Percentiles rank a stretch among this genome's conserved stretches.
Conservation (phyloP, 2,888 invertebrate species). For the Eupithecia dodoneata region DNA sequence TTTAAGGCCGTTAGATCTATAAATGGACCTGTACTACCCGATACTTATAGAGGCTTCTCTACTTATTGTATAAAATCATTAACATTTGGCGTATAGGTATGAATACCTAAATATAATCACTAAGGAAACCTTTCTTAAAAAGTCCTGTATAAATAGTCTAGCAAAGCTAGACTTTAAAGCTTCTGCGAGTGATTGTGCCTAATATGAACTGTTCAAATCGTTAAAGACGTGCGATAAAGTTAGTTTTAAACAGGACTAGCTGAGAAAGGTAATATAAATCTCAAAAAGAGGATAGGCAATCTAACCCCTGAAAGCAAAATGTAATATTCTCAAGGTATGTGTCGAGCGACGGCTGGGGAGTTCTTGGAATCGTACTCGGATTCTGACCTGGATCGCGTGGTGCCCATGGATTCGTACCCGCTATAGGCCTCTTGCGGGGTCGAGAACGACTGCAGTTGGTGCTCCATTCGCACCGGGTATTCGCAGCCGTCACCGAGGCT, state of each 20-base stretch:
- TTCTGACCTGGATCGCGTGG: constrained; percentile 92
- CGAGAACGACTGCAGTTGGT: constrained; percentile 79
- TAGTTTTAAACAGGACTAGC: constrained; percentile 19
- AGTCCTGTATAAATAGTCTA: constrained; percentile 10
- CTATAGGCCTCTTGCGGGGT: constrained; percentile 72
- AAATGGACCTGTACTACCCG: not conserved
- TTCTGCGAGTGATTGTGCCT: constrained; percentile 4
- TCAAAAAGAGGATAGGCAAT: constrained; percentile 27
- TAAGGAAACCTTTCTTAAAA: constrained; percentile 12
- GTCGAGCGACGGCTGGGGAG: constrained; percentile 56
- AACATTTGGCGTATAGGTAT: constrained; percentile 32
- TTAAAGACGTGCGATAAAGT: not conserved
- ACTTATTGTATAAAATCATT: constrained; percentile 25
- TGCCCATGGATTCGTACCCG: constrained; percentile 95
- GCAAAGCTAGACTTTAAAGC: not conserved
- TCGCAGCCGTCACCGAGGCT: constrained; percentile 96
- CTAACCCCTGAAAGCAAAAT: constrained; percentile 17
- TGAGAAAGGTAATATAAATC: constrained; percentile 16
- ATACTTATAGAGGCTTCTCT: constrained; percentile 13
- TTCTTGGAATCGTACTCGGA: constrained; percentile 41
- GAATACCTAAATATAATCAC: constrained; percentile 29
- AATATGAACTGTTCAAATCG: not conserved
- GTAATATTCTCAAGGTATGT: constrained; percentile 74
- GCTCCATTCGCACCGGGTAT: constrained; percentile 91
- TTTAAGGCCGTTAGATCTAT: not conserved